Evolutionary conservation across 2,888 invertebrate species (phyloP).

Genomic region (Diadegma fenestrale): DNA sequence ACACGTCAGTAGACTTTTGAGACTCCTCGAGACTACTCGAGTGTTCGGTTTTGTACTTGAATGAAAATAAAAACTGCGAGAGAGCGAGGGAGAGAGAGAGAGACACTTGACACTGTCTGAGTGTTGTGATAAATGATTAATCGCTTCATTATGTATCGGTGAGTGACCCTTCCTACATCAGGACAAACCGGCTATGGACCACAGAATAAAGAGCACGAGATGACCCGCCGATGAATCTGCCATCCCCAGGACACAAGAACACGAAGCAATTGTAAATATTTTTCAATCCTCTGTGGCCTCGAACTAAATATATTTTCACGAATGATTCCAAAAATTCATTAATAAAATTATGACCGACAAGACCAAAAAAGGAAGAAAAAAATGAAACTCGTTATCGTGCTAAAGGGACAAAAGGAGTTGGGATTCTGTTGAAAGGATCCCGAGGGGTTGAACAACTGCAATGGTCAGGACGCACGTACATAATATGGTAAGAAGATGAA

Average conservation of each 20-base stretch:
- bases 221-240: constrained; percentile 53
- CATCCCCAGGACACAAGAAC: constrained; percentile 9
- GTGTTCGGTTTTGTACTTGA: constrained; percentile 58
- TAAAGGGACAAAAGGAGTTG: constrained; percentile 40
- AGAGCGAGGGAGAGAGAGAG: constrained; percentile 25
- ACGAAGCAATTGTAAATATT: not conserved
- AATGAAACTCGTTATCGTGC: not conserved
- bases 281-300: not conserved
- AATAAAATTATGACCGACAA: not conserved
- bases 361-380: not conserved
- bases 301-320: not conserved
- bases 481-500: constrained; percentile 74
- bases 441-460: constrained; percentile 61
- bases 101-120: constrained; percentile 71
- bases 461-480: constrained; percentile 27
- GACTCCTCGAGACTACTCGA: constrained; percentile 55
- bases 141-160: constrained; percentile 70
- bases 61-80: constrained; percentile 54
- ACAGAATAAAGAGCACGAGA: constrained; percentile 20
- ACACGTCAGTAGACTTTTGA: constrained; percentile 52
- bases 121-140: constrained; percentile 72
- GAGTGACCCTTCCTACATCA: constrained; percentile 40
- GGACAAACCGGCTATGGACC: constrained; percentile 34
- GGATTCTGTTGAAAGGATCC: constrained; percentile 61
- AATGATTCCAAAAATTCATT: not conserved